A percentile compares a stretch with the other conserved stretches of the same genome.
These are phyloP conservation scores for Trialeurodes vaporariorum DNA, from an alignment of 1,140 invertebrate species.

Conservation along the genomic window DNA sequence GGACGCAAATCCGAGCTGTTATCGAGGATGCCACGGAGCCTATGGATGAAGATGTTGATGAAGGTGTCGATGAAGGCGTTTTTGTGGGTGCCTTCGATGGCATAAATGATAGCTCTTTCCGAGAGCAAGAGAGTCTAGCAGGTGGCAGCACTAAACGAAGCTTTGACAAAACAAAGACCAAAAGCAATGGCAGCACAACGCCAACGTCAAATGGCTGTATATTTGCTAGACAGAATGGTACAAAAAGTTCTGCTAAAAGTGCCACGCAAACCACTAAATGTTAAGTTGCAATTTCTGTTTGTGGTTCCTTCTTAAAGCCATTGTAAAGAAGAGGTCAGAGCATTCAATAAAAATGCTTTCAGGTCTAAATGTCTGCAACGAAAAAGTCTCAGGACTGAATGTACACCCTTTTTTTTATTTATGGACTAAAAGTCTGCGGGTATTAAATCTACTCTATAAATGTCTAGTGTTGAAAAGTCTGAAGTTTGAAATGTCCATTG, in stretches of 20 bases:
- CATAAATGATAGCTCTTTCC: neutral
- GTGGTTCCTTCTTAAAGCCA: no score
- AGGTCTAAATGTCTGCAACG: no score
- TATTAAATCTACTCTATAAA: no score
- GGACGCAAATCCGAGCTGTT: neutral
- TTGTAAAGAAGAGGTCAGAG: no score
- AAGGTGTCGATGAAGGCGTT: neutral
- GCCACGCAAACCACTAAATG: neutral
- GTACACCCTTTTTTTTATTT: no score
- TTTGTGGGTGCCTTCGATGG: neutral
- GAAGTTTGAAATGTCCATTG: no score
- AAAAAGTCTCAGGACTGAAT: no score
- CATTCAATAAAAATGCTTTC: no score
- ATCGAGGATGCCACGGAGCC: neutral
- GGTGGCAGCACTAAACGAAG: neutral
- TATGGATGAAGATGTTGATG: neutral
- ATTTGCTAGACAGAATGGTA: neutral
- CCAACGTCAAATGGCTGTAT: neutral
- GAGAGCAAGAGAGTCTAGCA: neutral
- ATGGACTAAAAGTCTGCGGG: no score
- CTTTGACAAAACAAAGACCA: neutral
- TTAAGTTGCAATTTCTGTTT: neutral
- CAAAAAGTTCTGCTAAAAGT: neutral
- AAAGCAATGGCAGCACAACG: neutral
- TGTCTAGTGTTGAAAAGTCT: no score